Conservation (phyloP, 2,113 vertebrate genomes). For the Caretta caretta region DNA sequence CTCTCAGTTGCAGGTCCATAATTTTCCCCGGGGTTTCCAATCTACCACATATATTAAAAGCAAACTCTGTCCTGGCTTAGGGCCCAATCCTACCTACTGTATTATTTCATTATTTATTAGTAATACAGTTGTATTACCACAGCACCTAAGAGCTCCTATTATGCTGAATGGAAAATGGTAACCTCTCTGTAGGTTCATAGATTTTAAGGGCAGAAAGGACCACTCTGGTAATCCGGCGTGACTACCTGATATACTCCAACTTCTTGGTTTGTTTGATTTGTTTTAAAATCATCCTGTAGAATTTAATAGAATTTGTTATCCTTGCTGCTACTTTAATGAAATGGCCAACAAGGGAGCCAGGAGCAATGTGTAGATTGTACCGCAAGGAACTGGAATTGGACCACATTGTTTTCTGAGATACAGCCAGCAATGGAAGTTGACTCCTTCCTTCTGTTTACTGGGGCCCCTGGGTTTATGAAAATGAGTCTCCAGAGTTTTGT, state of each 20-base stretch:
- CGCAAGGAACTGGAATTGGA: neutral
- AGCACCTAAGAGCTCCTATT: neutral
- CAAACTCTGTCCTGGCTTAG: conserved; percentile 1
- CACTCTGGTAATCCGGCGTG: neutral
- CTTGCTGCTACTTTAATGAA: conserved; percentile 7
- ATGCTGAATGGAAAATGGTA: neutral
- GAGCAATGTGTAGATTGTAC: neutral
- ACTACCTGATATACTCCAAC: neutral
- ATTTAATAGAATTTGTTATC: neutral
- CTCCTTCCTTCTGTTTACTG: neutral
- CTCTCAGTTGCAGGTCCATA: neutral
- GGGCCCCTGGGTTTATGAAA: neutral
- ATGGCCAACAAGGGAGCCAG: neutral
- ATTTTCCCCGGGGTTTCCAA: neutral
- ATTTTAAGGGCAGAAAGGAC: neutral
- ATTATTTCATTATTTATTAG: neutral
- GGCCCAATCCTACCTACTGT: neutral
- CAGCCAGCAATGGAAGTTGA: neutral
- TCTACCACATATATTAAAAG: neutral
- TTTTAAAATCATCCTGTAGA: rapidly evolving
- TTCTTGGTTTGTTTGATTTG: neutral
- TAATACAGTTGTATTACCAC: neutral
- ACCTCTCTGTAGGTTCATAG: neutral
- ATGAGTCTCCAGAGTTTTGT: neutral
- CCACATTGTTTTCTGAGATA: neutral